phyloP scores from a whole-genome alignment of 1,140 invertebrate genomes.

The Magallana gigas region DNA sequence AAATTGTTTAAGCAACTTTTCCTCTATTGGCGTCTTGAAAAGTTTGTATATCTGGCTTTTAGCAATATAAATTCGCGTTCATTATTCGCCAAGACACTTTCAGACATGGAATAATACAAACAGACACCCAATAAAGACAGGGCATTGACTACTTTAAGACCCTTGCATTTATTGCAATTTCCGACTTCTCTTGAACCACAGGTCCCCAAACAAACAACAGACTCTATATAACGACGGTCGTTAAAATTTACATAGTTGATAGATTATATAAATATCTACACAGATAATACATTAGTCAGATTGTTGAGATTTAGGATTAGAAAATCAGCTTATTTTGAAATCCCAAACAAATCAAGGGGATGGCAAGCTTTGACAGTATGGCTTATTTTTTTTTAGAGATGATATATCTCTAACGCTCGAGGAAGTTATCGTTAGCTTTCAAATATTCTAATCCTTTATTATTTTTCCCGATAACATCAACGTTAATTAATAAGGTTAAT shows the following conservation, averaged over 20 bases:
- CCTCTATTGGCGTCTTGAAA: not conserved
- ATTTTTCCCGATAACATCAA: too few relatives aligned
- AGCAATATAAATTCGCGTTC: not conserved
- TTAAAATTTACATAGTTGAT: conserved; percentile 2
- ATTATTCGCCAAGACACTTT: not conserved
- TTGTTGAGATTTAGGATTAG: not conserved
- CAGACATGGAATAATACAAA: not conserved
- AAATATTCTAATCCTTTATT: too few relatives aligned
- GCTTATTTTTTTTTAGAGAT: too few relatives aligned
- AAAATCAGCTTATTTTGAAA: not conserved
- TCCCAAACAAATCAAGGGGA: not conserved
- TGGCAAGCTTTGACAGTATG: too few relatives aligned
- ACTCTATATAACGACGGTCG: not conserved
- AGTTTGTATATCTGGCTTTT: not conserved
- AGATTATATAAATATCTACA: conserved; percentile 21
- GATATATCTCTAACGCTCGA: too few relatives aligned
- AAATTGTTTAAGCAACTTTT: not conserved
- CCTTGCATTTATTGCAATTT: not conserved
- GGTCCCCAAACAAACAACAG: not conserved
- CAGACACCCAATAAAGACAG: not conserved
- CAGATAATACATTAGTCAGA: conserved; percentile 32
- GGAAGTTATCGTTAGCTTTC: too few relatives aligned
- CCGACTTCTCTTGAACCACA: not conserved
- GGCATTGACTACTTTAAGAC: not conserved
- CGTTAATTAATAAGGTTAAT: too few relatives aligned